Conservation (phyloP, 1,140 invertebrate species). For the Drosophila bocki region DNA sequence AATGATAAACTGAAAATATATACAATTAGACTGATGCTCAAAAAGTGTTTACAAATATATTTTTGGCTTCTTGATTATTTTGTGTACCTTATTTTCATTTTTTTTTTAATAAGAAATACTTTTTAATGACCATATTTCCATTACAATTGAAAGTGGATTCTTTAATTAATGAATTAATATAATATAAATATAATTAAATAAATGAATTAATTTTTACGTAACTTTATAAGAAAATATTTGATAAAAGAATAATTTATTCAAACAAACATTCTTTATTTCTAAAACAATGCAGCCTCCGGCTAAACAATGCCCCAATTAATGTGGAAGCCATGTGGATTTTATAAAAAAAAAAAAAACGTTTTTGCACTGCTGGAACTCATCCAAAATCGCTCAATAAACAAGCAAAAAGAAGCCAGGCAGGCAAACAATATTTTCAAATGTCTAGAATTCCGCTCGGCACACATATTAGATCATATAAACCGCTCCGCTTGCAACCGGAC, state of each 20-base stretch:
- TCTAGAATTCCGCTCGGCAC: slow-evolving; percentile 53
- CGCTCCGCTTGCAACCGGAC: slow-evolving; percentile 52
- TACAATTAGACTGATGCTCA: neutral
- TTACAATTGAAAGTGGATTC: neutral
- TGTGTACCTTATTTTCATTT: neutral
- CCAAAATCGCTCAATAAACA: slow-evolving; percentile 52
- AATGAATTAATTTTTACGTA: neutral
- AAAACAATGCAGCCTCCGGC: slow-evolving; percentile 17
- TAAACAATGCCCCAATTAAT: slow-evolving; percentile 13
- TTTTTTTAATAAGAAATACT: neutral
- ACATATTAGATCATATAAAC: slow-evolving; percentile 50
- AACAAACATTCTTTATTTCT: slow-evolving; percentile 2
- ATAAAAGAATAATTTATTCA: no score
- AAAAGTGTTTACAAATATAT: neutral
- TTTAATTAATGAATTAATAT: neutral
- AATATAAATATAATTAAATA: no score
- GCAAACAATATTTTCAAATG: slow-evolving; percentile 46
- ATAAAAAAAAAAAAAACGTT: slow-evolving; percentile 23
- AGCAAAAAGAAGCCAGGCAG: slow-evolving; percentile 36
- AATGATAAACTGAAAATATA: neutral
- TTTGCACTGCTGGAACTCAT: slow-evolving; percentile 48
- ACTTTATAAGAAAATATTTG: neutral
- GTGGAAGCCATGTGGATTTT: slow-evolving; percentile 34
- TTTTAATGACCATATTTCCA: no score
- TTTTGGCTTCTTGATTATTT: neutral